phyloP scores from a whole-genome alignment of 2,113 vertebrate genomes.

The Neomonachus schauinslandi region DNA sequence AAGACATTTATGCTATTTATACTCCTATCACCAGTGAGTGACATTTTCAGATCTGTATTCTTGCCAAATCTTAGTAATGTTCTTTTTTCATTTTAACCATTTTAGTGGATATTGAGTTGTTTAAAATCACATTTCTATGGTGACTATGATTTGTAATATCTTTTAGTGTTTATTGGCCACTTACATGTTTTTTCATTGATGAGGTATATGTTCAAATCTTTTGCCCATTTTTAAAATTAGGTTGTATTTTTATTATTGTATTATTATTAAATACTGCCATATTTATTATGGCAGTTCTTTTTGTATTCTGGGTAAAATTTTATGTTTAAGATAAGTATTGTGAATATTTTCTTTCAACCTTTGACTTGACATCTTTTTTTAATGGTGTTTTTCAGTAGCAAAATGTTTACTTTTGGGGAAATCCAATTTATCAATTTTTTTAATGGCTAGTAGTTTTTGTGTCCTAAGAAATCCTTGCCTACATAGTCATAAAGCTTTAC shows the following conservation, averaged over 20 bases:
- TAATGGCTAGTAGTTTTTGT: background rate
- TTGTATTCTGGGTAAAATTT: background rate
- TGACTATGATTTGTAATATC: background rate
- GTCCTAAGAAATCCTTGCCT: background rate
- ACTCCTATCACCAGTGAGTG: background rate
- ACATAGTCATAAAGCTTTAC: background rate
- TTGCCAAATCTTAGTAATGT: background rate
- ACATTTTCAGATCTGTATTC: background rate
- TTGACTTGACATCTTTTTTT: background rate
- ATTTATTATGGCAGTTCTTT: background rate
- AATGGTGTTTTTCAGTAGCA: background rate
- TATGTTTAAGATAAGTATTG: background rate
- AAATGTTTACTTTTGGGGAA: background rate
- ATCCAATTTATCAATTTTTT: background rate
- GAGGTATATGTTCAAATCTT: background rate
- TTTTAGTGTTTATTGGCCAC: background rate
- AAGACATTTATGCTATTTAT: background rate
- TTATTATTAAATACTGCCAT: too few relatives aligned
- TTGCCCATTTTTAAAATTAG: constrained; percentile 3
- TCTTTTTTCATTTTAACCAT: background rate
- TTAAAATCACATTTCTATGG: background rate
- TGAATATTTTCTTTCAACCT: background rate
- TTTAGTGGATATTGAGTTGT: background rate
- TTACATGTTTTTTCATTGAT: background rate
- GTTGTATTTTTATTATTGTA: background rate